These are phyloP conservation scores for Pterostichus madidus DNA, from an alignment of 2,888 invertebrate species.

Conservation along the genomic window DNA sequence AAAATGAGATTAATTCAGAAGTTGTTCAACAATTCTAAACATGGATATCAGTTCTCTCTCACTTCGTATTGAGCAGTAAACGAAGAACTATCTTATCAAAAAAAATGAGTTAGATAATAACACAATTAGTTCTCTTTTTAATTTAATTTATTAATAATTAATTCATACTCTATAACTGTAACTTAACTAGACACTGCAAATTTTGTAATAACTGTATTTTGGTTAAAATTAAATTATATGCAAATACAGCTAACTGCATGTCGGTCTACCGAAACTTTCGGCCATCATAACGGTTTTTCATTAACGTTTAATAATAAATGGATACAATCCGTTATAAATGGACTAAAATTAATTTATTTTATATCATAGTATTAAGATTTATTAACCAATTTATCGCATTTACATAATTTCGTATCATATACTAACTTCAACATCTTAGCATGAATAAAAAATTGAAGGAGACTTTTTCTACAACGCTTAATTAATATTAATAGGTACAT, in stretches of 20 bases:
- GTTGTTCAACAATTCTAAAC: neutral
- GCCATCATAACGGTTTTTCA: conserved; percentile 4
- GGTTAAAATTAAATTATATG: conserved; percentile 12
- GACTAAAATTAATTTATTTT: too few relatives aligned
- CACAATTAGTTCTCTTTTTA: too few relatives aligned
- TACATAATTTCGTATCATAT: too few relatives aligned
- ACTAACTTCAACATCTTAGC: too few relatives aligned
- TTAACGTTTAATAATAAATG: neutral
- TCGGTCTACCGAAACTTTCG: neutral
- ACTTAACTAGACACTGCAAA: neutral
- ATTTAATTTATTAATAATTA: neutral
- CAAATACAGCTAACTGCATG: neutral
- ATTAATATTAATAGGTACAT: too few relatives aligned
- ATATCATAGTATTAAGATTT: too few relatives aligned
- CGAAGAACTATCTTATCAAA: neutral
- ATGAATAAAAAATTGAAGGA: too few relatives aligned
- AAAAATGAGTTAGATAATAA: too few relatives aligned
- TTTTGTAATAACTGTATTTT: neutral
- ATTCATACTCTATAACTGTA: neutral
- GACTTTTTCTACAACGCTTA: too few relatives aligned
- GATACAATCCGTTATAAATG: neutral
- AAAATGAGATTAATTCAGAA: conserved; percentile 34
- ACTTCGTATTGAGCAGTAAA: neutral
- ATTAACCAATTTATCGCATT: too few relatives aligned
- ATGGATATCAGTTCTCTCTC: neutral